Evolutionary conservation across 2,888 invertebrate genomes (phyloP), one percentile per base, ranked within the genome.

Genomic region (Acronicta leporina): DNA sequence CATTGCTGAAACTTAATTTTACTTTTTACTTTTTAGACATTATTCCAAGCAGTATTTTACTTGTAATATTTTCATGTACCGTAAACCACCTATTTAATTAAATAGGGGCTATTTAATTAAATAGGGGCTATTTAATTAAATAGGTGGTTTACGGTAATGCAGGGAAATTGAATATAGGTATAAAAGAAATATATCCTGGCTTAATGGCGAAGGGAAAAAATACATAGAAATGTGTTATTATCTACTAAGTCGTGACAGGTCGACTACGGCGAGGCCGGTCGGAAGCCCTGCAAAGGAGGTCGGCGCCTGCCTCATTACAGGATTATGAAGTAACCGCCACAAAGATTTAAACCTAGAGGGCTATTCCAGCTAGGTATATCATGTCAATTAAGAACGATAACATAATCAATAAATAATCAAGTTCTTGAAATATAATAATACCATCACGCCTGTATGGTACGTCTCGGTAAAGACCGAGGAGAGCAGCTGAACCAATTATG

Each of bases 251-350:
- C 81, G 75, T 74, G 81, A 81, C 56, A 71, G 79, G 80, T 81
- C 77, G 80, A 77, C 73, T 51, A 79, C 44, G 64, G 72, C 79
- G 86, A 87, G 88, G 88, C 82, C 86, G 73, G 65, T 46, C 65
- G 62, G 94, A 93, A 94, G 89, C 92, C 94, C 52, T 86, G 85
- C 78, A 77, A 92, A 87, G 76, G 91, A 91, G 93, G 91, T 84
- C 92, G 94, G 92, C 91, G 93, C 92, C 92, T 83, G 79, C 84
- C 87, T 84, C 84, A 74, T 93, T 92, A 93, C 89, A 91, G 90
- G 93, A 93, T 93, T 94, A 93, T 79, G 73, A 78, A 80, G 77
- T 75, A 79, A 85, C 88, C 87, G 79, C 86, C 80, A 85, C 87
- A 83, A 89, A 88, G 93, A 93, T 93, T 93, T 92, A 90, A 87